A percentile compares a stretch with the other conserved stretches of the same genome.
These are phyloP conservation scores for Drosophila suzukii DNA, from an alignment of 1,140 invertebrate genomes.

Conservation along the genomic window DNA sequence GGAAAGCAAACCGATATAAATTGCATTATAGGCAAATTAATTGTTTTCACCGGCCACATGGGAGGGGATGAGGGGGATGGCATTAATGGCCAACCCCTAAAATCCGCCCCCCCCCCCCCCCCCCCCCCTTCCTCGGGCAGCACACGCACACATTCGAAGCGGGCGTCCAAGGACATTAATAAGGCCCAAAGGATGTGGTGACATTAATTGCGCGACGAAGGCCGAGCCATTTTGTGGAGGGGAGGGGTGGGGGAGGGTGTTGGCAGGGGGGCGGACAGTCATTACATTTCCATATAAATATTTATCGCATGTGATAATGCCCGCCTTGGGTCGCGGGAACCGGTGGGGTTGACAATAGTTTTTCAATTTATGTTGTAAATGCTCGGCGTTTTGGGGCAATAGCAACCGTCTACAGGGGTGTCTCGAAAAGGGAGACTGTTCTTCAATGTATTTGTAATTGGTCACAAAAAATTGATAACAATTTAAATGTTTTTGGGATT, in stretches of 20 bases:
- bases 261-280: constrained; percentile 22
- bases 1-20: constrained; percentile 73
- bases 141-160: constrained; percentile 2
- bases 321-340: constrained; percentile 6
- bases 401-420: constrained; percentile 9
- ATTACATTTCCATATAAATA: constrained; percentile 83
- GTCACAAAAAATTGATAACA: neutral
- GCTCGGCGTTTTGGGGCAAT: neutral
- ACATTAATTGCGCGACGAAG: constrained; percentile 75
- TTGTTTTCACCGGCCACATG: constrained; percentile 72
- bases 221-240: constrained; percentile 5
- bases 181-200: constrained; percentile 82
- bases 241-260: neutral
- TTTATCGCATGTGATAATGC: constrained; percentile 81
- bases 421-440: neutral
- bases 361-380: constrained; percentile 76
- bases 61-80: constrained; percentile 5
- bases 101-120: neutral
- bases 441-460: neutral
- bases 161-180: constrained; percentile 73
- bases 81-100: constrained; percentile 66
- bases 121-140: no score
- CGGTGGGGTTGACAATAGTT: constrained; percentile 61
- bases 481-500: neutral
- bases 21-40: constrained; percentile 81